Evolutionary conservation across 2,888 invertebrate genomes (phyloP), one percentile per base, ranked within the genome.

Genomic region (Scrobipalpa costella): DNA sequence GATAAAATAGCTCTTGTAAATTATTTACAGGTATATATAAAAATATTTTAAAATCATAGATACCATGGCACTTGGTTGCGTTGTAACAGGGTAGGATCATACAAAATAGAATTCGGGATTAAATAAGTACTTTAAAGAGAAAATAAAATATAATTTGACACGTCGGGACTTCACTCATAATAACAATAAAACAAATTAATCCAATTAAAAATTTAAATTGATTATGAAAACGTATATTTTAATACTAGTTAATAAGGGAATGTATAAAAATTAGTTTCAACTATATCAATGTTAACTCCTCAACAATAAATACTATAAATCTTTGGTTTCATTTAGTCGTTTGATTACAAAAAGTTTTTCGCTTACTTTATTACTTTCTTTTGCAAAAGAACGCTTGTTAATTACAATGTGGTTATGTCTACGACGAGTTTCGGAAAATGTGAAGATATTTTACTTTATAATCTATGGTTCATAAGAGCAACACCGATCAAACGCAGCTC

Each of bases 61-160:
- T 77, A 85, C 80, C 80, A 90, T 90, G 90, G 90, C 90, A 90
- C 90, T 90, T 83, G 88, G 87, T 90, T 86, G 88, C 88, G 83
- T 86, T 81, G 80, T 80, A 81, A 80, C 76, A 81, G 76, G 78
- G 77, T 75, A 74, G 78, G 73, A 79, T 76, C 71, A 73, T 66
- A 75, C 69, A 74, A 78, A 65, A 73, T 71, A 77, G 66, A 74
- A 73, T 73, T 73, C 71, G 73, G 73, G 70, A 73, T 74, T 71
- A 76, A 77, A 76, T 74, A 73, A 71, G 34, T 58, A 19, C 17
- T 34, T 15, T 65, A 66, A 64, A 68, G 62, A 64, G 49, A 66
- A 62, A 64, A 66, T 63, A 21, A 52, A 61, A 63, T 49, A 61
- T 62, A 64, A 70, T 81, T 80, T 80, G 80, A 80, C 83, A 81